Conservation (phyloP, 2,797 vertebrate genomes). For the Sebastes taczanowskii region DNA sequence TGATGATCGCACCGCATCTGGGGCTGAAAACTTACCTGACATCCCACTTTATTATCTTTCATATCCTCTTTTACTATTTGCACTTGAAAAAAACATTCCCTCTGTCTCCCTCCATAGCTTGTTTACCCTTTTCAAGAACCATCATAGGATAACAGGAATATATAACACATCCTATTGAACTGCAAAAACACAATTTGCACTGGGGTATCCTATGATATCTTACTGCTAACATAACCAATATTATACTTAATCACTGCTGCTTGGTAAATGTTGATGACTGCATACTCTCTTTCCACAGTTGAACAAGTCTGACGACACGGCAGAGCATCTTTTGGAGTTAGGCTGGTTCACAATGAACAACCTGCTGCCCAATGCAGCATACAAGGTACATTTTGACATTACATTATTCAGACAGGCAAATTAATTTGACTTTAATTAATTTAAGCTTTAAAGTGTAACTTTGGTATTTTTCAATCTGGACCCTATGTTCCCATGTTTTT, state of each 20-base stretch:
- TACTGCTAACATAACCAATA: background rate
- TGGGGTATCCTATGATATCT: background rate
- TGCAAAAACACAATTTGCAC: background rate
- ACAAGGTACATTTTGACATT: slow-evolving; percentile 85
- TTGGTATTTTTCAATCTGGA: background rate
- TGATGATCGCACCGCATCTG: background rate
- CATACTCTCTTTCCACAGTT: slow-evolving; percentile 78
- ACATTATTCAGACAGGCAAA: background rate
- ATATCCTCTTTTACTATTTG: background rate
- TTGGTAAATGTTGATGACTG: background rate
- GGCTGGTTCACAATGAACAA: slow-evolving; percentile 99
- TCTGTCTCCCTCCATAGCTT: background rate
- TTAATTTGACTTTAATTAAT: background rate
- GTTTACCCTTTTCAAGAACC: background rate
- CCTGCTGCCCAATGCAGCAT: slow-evolving; percentile 94
- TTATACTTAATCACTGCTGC: background rate
- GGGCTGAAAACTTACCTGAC: background rate
- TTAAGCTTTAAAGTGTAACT: background rate
- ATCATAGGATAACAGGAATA: background rate
- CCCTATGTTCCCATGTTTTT: no score
- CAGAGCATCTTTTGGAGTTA: slow-evolving; percentile 96
- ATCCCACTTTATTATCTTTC: background rate
- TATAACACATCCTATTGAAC: background rate
- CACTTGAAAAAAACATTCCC: background rate
- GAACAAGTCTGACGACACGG: slow-evolving; percentile 98